Evolutionary conservation across 2,113 vertebrate genomes (phyloP).

Genomic region (Pithys albifrons): DNA sequence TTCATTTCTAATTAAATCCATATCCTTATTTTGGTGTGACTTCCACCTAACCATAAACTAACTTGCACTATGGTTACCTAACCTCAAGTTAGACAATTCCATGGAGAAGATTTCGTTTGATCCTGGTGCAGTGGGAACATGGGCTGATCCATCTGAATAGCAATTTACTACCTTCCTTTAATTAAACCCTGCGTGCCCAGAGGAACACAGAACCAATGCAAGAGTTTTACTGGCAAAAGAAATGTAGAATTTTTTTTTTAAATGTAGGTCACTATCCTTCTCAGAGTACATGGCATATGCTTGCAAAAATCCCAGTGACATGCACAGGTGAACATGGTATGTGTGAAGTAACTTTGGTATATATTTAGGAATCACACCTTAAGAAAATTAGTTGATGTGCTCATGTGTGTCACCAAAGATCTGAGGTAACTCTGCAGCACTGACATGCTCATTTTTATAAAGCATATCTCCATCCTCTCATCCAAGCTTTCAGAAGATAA

Average conservation of each 20-base stretch:
- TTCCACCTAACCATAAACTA: neutral
- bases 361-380: neutral
- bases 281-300: neutral
- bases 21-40: neutral
- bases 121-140: neutral
- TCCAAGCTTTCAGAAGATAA: neutral
- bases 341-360: neutral
- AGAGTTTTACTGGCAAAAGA: neutral
- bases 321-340: neutral
- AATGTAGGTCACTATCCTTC: neutral
- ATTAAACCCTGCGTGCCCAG: neutral
- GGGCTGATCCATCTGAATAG: neutral
- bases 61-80: neutral
- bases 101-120: neutral
- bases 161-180: neutral
- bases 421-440: neutral
- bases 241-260: neutral
- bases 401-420: neutral
- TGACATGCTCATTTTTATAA: neutral
- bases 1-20: neutral
- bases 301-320: neutral
- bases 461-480: neutral
- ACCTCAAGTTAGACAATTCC: neutral
- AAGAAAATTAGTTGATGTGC: neutral
- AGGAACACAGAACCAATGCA: neutral